Conservation (phyloP, 2,113 vertebrate genomes). For the Centropus bengalensis region DNA sequence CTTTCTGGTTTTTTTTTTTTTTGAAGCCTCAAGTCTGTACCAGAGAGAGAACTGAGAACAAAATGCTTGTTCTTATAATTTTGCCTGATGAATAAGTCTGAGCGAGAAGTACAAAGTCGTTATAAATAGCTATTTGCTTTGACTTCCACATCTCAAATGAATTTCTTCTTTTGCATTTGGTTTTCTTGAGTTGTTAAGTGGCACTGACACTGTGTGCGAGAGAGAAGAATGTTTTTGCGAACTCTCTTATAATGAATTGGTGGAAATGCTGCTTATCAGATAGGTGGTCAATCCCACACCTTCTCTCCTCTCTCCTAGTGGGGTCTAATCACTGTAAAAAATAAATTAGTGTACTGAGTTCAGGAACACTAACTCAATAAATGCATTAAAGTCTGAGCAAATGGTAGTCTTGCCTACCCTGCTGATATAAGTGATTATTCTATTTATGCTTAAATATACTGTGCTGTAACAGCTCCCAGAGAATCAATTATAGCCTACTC, state of each 20-base stretch:
- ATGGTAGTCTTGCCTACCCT: background rate
- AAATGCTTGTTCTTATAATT: background rate
- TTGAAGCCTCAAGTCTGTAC: background rate
- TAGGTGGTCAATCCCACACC: constrained; percentile 16
- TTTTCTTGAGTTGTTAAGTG: background rate
- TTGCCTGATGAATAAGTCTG: background rate
- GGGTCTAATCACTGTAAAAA: constrained; percentile 42
- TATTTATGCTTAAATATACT: background rate
- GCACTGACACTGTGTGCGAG: background rate
- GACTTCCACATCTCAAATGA: background rate
- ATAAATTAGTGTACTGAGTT: constrained; percentile 8
- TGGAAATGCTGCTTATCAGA: background rate
- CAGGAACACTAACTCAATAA: constrained; percentile 42
- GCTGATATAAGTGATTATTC: constrained; percentile 51
- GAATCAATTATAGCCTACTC: background rate
- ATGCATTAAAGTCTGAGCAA: constrained; percentile 27
- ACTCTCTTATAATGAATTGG: background rate
- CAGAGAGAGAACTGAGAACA: background rate
- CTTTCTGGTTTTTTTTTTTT: background rate
- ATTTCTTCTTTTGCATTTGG: background rate
- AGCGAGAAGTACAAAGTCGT: background rate
- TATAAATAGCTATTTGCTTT: background rate
- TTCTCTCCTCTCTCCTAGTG: background rate
- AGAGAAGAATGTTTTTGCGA: background rate
- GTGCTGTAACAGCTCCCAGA: constrained; percentile 6